These are phyloP conservation scores for Gobius niger DNA, from an alignment of 2,113 vertebrate species.

Conservation along the genomic window DNA sequence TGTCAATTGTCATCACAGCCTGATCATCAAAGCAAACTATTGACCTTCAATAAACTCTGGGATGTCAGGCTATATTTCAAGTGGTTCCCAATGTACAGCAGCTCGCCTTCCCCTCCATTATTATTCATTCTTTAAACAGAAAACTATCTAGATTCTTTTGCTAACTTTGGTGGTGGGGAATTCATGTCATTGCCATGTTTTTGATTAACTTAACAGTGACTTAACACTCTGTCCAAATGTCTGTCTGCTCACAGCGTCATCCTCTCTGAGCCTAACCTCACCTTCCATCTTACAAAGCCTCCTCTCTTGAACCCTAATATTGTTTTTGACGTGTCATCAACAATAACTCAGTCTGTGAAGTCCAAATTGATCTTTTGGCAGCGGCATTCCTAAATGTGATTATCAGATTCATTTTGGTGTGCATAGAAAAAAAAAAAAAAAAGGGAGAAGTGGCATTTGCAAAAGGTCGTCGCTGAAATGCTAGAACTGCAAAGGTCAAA, in stretches of 20 bases:
- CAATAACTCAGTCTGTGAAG: background rate
- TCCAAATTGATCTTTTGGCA: conserved; percentile 9
- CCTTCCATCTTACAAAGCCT: conserved; percentile 46
- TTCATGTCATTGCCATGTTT: conserved; percentile 19
- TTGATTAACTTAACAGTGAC: conserved; percentile 39
- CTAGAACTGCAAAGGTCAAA: conserved; percentile 35
- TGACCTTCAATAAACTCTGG: no score
- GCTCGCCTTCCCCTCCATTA: no score
- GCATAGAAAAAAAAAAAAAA: background rate
- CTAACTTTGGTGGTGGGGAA: conserved; percentile 45
- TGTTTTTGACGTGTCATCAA: conserved; percentile 18
- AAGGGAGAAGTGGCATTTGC: conserved; percentile 27
- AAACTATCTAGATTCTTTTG: conserved; percentile 1
- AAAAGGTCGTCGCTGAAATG: conserved; percentile 32
- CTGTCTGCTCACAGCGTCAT: conserved; percentile 15
- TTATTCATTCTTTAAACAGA: no score
- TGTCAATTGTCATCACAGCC: no score
- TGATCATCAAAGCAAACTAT: no score
- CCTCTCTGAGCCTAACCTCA: conserved; percentile 9
- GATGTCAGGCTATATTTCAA: no score
- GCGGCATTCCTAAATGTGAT: conserved; percentile 12
- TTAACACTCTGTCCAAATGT: conserved; percentile 2
- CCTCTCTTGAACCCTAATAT: conserved; percentile 17
- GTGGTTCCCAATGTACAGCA: no score
- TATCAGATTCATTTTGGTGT: conserved; percentile 7